Percentiles rank a stretch among this genome's conserved stretches.
These are phyloP conservation scores for Toxonevra muliebris DNA, from an alignment of 2,888 invertebrate genomes.

Conservation along the genomic window DNA sequence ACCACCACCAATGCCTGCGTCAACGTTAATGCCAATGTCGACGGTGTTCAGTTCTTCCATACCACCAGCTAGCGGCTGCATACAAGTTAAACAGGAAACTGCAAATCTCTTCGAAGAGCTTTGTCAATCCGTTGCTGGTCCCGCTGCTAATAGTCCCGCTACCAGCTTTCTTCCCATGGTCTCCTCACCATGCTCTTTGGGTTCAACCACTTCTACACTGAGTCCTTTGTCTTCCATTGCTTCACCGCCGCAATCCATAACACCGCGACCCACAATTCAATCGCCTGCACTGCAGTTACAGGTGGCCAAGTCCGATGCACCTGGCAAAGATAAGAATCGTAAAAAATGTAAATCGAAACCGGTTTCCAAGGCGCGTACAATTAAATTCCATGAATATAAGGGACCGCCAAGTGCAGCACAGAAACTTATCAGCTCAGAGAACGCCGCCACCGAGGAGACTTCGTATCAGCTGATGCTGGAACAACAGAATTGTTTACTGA, in stretches of 20 bases:
- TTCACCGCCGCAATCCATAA: constrained; percentile 69
- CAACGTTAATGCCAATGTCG: constrained; percentile 32
- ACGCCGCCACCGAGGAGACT: constrained; percentile 74
- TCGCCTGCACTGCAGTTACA: constrained; percentile 64
- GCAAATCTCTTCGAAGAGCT: constrained; percentile 69
- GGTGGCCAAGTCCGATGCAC: constrained; percentile 69
- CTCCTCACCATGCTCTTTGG: constrained; percentile 66
- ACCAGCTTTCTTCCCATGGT: constrained; percentile 66
- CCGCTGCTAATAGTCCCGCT: constrained; percentile 50
- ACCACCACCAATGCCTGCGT: constrained; percentile 49
- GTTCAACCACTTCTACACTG: constrained; percentile 74
- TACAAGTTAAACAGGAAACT: constrained; percentile 63
- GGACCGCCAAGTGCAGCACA: constrained; percentile 88
- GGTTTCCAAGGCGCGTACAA: constrained; percentile 83
- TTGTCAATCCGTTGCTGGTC: constrained; percentile 69
- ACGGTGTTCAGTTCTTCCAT: constrained; percentile 38
- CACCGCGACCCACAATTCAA: constrained; percentile 68
- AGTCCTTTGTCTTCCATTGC: constrained; percentile 75
- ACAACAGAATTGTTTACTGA: constrained; percentile 88
- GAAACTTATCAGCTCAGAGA: constrained; percentile 63
- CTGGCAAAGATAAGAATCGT: constrained; percentile 81
- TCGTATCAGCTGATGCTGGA: constrained; percentile 91
- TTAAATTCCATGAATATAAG: constrained; percentile 97
- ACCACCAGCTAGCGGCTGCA: constrained; percentile 47
- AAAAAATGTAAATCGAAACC: constrained; percentile 86